A percentile compares a stretch with the other conserved stretches of the same genome.
Conservation (phyloP, 2,797 vertebrate species). For the Tauraco hartlaubi region DNA sequence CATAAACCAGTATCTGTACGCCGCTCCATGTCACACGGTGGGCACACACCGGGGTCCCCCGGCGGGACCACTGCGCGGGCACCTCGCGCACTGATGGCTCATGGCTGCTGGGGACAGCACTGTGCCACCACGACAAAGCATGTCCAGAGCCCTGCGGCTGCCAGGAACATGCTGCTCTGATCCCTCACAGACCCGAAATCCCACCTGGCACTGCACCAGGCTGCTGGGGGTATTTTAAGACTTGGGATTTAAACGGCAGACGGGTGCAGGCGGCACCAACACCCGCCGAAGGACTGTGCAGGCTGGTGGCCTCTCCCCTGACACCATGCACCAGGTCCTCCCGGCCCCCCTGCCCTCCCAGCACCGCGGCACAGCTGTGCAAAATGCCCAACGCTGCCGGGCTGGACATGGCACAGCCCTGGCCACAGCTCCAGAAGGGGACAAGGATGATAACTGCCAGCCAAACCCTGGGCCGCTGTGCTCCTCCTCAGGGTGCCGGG, state of each 20-base stretch:
- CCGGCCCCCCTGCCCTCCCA: background rate
- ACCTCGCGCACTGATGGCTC: rapidly evolving
- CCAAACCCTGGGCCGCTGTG: rapidly evolving
- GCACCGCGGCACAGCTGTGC: background rate
- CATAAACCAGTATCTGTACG: background rate
- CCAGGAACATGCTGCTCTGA: slow-evolving; percentile 3
- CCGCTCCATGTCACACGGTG: rapidly evolving
- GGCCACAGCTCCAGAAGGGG: background rate
- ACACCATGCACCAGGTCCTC: rapidly evolving
- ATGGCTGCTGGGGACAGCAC: background rate
- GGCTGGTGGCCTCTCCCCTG: background rate
- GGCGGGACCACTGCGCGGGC: rapidly evolving
- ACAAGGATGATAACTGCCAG: background rate
- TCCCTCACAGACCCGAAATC: background rate
- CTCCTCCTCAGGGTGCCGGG: background rate
- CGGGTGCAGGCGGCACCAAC: rapidly evolving
- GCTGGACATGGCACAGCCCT: background rate
- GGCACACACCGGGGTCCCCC: background rate
- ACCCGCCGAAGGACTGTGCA: background rate
- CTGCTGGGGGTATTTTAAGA: slow-evolving; percentile 18
- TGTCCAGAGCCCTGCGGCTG: background rate
- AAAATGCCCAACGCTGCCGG: rapidly evolving
- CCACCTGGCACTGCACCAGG: background rate
- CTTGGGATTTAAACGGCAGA: background rate
- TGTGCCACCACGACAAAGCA: rapidly evolving